phyloP scores from a whole-genome alignment of 2,113 vertebrate species.

The Trichechus manatus region DNA sequence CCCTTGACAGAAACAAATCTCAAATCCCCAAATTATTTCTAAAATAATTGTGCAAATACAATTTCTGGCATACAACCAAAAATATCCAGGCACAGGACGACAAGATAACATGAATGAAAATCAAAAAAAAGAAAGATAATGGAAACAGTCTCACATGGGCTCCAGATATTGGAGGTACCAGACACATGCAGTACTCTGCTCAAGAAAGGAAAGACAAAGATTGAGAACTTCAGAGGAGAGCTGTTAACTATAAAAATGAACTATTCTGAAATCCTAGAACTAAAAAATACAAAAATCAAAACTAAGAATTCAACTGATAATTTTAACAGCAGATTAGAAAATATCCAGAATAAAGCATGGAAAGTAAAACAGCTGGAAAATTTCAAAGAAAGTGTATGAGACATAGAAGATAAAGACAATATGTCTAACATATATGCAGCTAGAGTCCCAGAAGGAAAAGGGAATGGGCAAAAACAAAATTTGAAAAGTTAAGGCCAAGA shows the following conservation, averaged over 20 bases:
- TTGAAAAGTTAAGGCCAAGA: neutral
- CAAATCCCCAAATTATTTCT: slow-evolving; percentile 3
- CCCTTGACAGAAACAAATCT: slow-evolving; percentile 12
- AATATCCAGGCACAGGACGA: neutral
- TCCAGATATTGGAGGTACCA: neutral
- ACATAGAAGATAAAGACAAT: neutral
- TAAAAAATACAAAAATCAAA: slow-evolving; percentile 17
- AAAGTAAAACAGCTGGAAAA: neutral
- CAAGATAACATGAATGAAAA: neutral
- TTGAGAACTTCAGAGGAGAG: neutral
- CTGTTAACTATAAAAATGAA: slow-evolving; percentile 37
- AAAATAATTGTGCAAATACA: slow-evolving; percentile 40
- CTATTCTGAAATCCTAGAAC: neutral
- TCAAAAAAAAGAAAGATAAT: neutral
- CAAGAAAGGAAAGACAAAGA: neutral
- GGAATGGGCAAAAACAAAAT: neutral
- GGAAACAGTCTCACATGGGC: neutral
- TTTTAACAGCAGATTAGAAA: slow-evolving; percentile 6
- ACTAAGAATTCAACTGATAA: slow-evolving; percentile 16
- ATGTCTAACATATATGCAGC: neutral
- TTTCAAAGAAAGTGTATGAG: neutral
- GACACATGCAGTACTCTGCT: neutral
- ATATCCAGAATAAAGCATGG: neutral
- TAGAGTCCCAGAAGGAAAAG: neutral
- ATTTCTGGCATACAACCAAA: slow-evolving; percentile 50